Evolutionary conservation across 2,797 vertebrate species (phyloP).

Genomic region (Euthynnus affinis): DNA sequence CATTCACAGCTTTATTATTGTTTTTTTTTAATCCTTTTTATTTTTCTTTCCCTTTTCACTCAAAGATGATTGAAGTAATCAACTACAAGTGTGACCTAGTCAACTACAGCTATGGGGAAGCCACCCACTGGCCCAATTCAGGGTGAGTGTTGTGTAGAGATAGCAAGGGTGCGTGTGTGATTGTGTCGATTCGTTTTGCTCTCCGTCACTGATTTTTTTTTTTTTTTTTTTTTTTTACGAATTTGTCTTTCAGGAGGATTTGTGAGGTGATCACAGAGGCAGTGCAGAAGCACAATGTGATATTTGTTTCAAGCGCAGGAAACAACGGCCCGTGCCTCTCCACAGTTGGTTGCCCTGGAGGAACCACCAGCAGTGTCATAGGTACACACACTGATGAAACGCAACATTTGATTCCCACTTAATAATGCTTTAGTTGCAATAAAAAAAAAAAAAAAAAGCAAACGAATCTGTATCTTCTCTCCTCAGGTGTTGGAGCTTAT

Average conservation of each 20-base stretch:
- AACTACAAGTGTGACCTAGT: conserved; percentile 99
- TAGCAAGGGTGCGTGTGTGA: not conserved
- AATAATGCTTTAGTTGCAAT: too few relatives aligned
- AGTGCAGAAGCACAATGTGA: conserved; percentile 97
- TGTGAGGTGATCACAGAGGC: conserved; percentile 98
- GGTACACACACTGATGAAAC: conserved; percentile 77
- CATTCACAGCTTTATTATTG: not conserved
- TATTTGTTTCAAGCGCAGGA: conserved; percentile 98
- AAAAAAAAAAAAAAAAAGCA: too few relatives aligned
- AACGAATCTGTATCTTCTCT: not conserved
- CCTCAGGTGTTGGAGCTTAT: conserved; percentile 95
- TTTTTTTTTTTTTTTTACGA: not conserved
- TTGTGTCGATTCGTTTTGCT: not conserved
- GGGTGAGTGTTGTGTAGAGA: conserved; percentile 86
- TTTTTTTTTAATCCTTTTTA: not conserved
- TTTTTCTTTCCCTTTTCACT: conserved; percentile 36
- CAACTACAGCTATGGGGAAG: conserved; percentile 99
- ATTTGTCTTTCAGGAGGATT: conserved; percentile 90
- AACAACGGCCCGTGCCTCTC: conserved; percentile 99
- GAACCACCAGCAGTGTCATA: conserved; percentile 96
- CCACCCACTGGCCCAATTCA: conserved; percentile 99
- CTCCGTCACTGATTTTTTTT: not conserved
- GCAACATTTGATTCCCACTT: not conserved
- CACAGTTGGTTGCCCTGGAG: conserved; percentile 97
- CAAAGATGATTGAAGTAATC: conserved; percentile 98